Conservation (phyloP, 2,888 invertebrate species). For the Cerceris ruficornis region DNA sequence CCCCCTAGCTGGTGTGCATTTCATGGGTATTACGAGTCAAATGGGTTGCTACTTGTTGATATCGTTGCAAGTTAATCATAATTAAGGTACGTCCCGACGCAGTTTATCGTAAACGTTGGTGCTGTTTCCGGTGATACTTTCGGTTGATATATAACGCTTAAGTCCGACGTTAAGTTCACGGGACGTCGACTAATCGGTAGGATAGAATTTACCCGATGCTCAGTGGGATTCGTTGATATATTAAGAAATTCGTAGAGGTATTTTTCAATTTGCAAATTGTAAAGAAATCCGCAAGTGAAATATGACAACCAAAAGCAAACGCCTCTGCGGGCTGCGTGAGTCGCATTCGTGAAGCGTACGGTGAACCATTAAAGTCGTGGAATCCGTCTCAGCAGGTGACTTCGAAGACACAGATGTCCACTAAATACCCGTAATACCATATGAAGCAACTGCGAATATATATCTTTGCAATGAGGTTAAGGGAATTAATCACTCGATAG, state of each 20-base stretch:
- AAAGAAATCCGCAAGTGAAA: neutral
- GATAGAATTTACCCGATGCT: neutral
- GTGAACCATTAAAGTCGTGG: neutral
- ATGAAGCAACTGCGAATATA: neutral
- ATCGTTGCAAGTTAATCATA: conserved; percentile 52
- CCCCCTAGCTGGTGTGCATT: conserved; percentile 29
- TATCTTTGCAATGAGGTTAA: neutral
- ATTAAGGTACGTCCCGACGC: conserved; percentile 41
- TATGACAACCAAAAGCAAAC: neutral
- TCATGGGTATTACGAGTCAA: conserved; percentile 51
- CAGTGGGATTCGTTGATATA: neutral
- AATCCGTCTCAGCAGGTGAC: conserved; percentile 9
- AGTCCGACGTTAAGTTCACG: conserved; percentile 44
- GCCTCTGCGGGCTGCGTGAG: neutral
- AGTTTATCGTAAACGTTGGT: conserved; percentile 21
- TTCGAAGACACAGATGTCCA: neutral
- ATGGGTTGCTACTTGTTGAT: conserved; percentile 60
- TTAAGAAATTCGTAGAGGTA: neutral
- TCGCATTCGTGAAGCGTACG: neutral
- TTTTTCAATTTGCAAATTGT: neutral
- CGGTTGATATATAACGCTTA: conserved; percentile 34
- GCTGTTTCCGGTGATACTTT: neutral
- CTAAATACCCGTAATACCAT: neutral
- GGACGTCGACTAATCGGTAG: conserved; percentile 40
- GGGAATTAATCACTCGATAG: neutral